These are phyloP conservation scores for Trachelus stipa DNA, from an alignment of 2,888 invertebrate genomes.

Conservation along the genomic window DNA sequence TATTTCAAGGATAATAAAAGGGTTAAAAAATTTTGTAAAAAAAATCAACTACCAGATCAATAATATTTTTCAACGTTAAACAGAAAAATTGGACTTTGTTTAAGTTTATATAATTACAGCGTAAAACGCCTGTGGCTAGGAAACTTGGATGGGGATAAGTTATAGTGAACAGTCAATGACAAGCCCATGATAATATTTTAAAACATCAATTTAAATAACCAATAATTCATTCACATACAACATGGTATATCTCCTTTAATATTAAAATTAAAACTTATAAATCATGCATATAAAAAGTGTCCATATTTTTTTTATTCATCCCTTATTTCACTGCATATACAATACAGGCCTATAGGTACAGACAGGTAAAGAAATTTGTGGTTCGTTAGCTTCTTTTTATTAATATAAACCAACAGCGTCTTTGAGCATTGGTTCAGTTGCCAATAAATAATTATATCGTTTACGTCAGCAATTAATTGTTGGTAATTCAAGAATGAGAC, in stretches of 20 bases:
- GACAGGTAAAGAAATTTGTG: slow-evolving; percentile 39
- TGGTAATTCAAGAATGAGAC: slow-evolving; percentile 40
- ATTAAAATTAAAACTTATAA: slow-evolving; percentile 40
- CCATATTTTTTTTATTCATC: slow-evolving; percentile 37
- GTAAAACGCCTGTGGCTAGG: no score
- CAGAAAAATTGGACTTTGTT: no score
- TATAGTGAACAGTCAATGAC: no score
- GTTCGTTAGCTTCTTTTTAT: slow-evolving; percentile 48
- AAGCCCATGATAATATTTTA: slow-evolving; percentile 28
- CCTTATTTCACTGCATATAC: slow-evolving; percentile 29
- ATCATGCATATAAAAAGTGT: slow-evolving; percentile 47
- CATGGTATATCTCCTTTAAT: slow-evolving; percentile 38
- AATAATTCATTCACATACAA: slow-evolving; percentile 42
- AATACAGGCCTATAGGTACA: slow-evolving; percentile 28
- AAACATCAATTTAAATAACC: slow-evolving; percentile 41
- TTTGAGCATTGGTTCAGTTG: slow-evolving; percentile 52
- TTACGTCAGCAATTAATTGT: slow-evolving; percentile 24
- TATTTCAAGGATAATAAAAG: no score
- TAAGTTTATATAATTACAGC: no score
- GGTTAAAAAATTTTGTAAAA: no score
- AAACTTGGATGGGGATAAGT: no score
- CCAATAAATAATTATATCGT: slow-evolving; percentile 39
- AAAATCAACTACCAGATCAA: no score
- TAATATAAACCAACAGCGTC: slow-evolving; percentile 51
- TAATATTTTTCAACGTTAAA: no score